Base-by-base conservation (phyloP, 2,888 invertebrate genomes). In the Melieria picta region DNA sequence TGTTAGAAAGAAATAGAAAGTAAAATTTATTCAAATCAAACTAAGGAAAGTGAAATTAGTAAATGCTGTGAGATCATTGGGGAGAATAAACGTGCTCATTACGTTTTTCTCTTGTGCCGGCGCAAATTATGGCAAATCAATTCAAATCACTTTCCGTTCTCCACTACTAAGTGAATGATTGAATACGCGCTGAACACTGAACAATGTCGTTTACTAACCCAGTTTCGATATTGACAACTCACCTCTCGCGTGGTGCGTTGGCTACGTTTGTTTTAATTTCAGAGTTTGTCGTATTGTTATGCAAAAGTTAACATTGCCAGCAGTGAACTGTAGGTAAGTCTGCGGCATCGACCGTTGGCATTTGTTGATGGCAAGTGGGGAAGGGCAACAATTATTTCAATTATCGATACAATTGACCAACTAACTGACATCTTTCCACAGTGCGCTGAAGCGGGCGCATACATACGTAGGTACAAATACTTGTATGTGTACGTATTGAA, bases 161-260 rank as follows among this genome's bases (percentile, higher is more conserved):
- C 4, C 30, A 11, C n/a, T 50, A 62, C 10, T 46, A 13, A 13
- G 30, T 30, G 30, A 30, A 30, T 30, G 30, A 30, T 30, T 30
- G 30, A 30, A 30, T 30, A 30, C 30, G 52, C 50, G 67, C 58
- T 50, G 48, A 42, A 52, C 30, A 67, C 61, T 67, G 43, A 61
- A 45, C 16, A 58, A 10, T 58, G 30, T 43, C 30, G 30, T 60
- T 52, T 67, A 57, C 50, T 61, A 67, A 67, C 67, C 67, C 50
- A 67, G 45, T 67, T 67, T 52, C 10, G 52, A 65, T 65, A 60
- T 67, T 57, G n/a, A n/a, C n/a, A n/a, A n/a, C n/a, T n/a, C n/a
- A 61, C 60, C 42, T 30, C 61, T 67, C 42, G 52, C 13, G 58
- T 30, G 11, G 16, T 30, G 58, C 58, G 42, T 6, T 58, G 42